Evolutionary conservation across 2,797 vertebrate species (phyloP).

Genomic region (Anas bahamensis): DNA sequence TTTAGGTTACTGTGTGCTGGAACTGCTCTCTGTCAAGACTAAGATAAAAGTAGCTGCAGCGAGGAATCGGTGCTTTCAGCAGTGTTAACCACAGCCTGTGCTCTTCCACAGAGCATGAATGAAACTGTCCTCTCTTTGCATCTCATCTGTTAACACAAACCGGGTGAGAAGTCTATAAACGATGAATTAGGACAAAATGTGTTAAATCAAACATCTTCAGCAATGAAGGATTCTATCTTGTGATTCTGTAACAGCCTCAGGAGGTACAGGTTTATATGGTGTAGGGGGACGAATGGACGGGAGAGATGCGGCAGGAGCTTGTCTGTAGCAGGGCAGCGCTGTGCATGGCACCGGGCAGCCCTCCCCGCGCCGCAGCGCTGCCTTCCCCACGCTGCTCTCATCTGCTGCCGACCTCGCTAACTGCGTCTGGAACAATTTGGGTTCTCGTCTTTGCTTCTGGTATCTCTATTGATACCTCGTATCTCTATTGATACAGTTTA

Average conservation of each 20-base stretch:
- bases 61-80: background rate
- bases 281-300: background rate
- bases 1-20: background rate
- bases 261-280: rapidly evolving
- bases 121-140: background rate
- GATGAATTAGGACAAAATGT: background rate
- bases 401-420: rapidly evolving
- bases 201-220: background rate
- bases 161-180: background rate
- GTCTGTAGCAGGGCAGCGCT: background rate
- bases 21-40: background rate
- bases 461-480: background rate
- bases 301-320: rapidly evolving
- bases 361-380: rapidly evolving
- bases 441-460: background rate
- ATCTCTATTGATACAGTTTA: background rate
- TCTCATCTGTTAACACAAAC: background rate
- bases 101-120: background rate
- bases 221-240: background rate
- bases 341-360: rapidly evolving
- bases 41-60: background rate
- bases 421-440: background rate
- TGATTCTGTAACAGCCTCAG: background rate
- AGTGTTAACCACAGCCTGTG: background rate
- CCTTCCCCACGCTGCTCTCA: background rate